Evolutionary conservation across 1,140 invertebrate genomes (phyloP).

Genomic region (Gerris buenoi): DNA sequence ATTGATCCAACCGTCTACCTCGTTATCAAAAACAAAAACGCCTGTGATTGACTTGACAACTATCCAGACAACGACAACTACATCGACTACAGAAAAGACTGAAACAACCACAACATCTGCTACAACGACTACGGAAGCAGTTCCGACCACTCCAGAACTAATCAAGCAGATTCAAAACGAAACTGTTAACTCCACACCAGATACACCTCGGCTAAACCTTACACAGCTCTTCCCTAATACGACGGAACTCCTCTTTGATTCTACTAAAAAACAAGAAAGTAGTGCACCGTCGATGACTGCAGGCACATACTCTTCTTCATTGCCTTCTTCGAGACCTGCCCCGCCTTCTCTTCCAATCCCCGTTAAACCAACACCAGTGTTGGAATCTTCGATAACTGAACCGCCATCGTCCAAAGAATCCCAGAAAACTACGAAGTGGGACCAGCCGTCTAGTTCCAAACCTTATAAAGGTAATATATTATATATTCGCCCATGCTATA

Average conservation of each 20-base stretch:
- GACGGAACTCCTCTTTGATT: constrained; percentile 5
- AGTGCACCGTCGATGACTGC: constrained; percentile 27
- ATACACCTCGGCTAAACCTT: constrained; percentile 1
- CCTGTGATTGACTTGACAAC: constrained; percentile 20
- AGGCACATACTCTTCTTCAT: constrained; percentile 24
- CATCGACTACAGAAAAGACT: constrained; percentile 17
- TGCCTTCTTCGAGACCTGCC: constrained; percentile 28
- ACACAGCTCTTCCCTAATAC: constrained; percentile 1
- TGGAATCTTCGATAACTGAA: constrained; percentile 21
- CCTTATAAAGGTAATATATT: constrained; percentile 14
- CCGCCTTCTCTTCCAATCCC: constrained; percentile 21
- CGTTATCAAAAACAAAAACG: constrained; percentile 19
- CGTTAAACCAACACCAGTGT: constrained; percentile 6
- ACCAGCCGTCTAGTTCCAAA: constrained; percentile 9
- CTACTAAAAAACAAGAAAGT: constrained; percentile 14
- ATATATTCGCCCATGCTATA: no score
- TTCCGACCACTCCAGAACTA: constrained; percentile 17
- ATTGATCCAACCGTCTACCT: constrained; percentile 13
- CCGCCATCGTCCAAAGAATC: constrained; percentile 15
- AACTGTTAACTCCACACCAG: constrained; percentile 3
- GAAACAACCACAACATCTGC: constrained; percentile 17
- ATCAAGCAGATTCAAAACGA: constrained; percentile 9
- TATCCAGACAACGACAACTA: constrained; percentile 21
- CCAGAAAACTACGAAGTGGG: constrained; percentile 20
- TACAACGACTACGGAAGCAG: constrained; percentile 20